phyloP scores from a whole-genome alignment of 2,888 invertebrate genomes.

The Drosophila birchii region DNA sequence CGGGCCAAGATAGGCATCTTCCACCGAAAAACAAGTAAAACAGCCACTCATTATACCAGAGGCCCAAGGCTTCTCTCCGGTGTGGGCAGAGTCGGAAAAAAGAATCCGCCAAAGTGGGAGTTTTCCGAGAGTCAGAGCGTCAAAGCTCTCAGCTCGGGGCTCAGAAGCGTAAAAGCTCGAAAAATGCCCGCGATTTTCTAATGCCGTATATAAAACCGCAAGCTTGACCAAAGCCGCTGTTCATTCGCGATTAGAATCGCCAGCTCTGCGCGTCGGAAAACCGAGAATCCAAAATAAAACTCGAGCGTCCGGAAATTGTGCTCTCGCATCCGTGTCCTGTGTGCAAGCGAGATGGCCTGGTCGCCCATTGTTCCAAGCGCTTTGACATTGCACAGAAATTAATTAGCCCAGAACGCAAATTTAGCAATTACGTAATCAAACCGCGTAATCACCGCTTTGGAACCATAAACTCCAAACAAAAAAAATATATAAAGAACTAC shows the following conservation, averaged over 20 bases:
- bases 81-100: slow-evolving; percentile 16
- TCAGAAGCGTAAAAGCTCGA: slow-evolving; percentile 38
- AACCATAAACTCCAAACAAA: slow-evolving; percentile 13
- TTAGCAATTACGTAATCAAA: slow-evolving; percentile 74
- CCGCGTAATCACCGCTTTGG: slow-evolving; percentile 24
- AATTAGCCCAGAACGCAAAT: slow-evolving; percentile 44
- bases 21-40: slow-evolving; percentile 50
- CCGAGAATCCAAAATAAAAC: background rate
- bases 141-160: slow-evolving; percentile 33
- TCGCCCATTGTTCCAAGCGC: slow-evolving; percentile 29
- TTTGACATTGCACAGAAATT: slow-evolving; percentile 46
- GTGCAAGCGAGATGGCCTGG: slow-evolving; percentile 22
- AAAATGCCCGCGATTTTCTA: slow-evolving; percentile 60
- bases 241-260: slow-evolving; percentile 75
- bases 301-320: slow-evolving; percentile 27
- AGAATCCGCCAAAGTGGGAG: slow-evolving; percentile 32
- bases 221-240: slow-evolving; percentile 73
- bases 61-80: slow-evolving; percentile 61
- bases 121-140: slow-evolving; percentile 28
- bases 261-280: slow-evolving; percentile 60
- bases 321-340: slow-evolving; percentile 42
- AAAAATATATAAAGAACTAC: background rate
- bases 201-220: slow-evolving; percentile 82
- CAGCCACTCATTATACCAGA: slow-evolving; percentile 58
- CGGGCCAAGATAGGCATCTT: slow-evolving; percentile 59